Evolutionary conservation across 2,888 invertebrate species (phyloP).

Genomic region (Clunio marinus): DNA sequence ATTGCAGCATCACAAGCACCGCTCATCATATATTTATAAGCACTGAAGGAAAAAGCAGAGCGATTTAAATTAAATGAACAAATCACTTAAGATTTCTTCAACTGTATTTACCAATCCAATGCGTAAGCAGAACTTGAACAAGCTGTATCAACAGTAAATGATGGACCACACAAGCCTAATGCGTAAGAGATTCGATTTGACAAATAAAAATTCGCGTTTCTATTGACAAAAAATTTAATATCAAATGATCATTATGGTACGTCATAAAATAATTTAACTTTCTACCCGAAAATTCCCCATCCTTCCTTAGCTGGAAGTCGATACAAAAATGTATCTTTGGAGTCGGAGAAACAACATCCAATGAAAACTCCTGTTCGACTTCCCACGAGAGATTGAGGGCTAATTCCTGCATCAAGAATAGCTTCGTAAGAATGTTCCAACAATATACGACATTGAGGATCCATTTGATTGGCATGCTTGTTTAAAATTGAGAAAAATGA

Average conservation of each 20-base stretch:
- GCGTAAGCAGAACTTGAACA: constrained; percentile 90
- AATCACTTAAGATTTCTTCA: too few relatives aligned
- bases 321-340: constrained; percentile 62
- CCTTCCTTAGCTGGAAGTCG: constrained; percentile 26
- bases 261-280: not conserved
- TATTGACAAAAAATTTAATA: not conserved
- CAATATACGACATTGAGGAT: constrained; percentile 72
- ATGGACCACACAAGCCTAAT: constrained; percentile 85
- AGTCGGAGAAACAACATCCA: constrained; percentile 67
- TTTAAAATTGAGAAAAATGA: constrained; percentile 71
- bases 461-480: constrained; percentile 71
- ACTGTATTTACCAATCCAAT: too few relatives aligned
- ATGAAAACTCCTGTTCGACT: constrained; percentile 69
- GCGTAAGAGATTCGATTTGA: constrained; percentile 86
- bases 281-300: constrained; percentile 29
- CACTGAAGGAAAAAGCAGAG: too few relatives aligned
- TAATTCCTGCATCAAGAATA: constrained; percentile 68
- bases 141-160: constrained; percentile 84
- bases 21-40: constrained; percentile 63
- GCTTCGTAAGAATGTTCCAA: constrained; percentile 76
- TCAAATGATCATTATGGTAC: not conserved
- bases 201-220: constrained; percentile 48
- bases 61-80: too few relatives aligned
- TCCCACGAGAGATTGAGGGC: constrained; percentile 63
- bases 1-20: constrained; percentile 78